Conservation (phyloP, 2,113 vertebrate species). For the Pycnonotus jocosus region DNA sequence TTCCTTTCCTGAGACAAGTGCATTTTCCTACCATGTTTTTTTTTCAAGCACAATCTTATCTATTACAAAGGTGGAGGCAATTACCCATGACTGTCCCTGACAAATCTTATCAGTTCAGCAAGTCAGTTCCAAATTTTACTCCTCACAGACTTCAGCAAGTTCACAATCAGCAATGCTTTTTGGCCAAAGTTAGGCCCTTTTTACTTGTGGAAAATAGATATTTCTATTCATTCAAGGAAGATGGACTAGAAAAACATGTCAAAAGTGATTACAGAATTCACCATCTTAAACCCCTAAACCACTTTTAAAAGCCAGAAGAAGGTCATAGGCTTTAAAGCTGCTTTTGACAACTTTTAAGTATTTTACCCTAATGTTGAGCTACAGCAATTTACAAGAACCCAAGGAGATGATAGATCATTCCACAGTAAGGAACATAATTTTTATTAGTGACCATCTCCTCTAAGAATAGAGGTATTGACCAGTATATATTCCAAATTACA, state of each 20-base stretch:
- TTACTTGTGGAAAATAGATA: not conserved
- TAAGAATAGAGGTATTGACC: not conserved
- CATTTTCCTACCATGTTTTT: not conserved
- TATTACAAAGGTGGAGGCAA: not conserved
- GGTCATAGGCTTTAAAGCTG: not conserved
- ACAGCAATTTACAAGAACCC: not conserved
- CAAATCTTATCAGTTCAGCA: not conserved
- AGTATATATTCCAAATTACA: not conserved
- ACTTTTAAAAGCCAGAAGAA: not conserved
- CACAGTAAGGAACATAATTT: not conserved
- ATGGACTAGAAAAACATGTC: not conserved
- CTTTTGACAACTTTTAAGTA: not conserved
- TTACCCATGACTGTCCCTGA: not conserved
- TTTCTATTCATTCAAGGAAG: not conserved
- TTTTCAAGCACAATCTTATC: not conserved
- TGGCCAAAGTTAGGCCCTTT: not conserved
- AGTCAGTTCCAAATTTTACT: not conserved
- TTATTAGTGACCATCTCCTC: not conserved
- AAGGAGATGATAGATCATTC: not conserved
- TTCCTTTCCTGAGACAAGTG: not conserved
- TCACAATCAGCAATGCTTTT: not conserved
- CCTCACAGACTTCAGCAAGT: not conserved
- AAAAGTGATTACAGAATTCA: not conserved
- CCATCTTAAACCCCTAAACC: not conserved
- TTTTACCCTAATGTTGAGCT: not conserved